Conservation (phyloP, 2,113 vertebrate species). For the Onychostoma macrolepis region DNA sequence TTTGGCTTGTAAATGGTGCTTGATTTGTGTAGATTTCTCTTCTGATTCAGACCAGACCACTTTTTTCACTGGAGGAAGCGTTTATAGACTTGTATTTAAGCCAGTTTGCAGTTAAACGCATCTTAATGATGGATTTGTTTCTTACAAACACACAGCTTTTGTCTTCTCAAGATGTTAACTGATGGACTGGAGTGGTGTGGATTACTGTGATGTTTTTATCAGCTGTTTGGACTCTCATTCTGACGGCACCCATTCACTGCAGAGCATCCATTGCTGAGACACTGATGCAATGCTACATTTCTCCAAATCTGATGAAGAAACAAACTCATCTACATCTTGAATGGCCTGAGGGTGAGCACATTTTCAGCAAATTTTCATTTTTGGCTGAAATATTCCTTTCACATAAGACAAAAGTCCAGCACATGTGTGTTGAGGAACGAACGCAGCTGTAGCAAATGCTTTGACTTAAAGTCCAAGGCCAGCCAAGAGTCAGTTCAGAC, state of each 20-base stretch:
- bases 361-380: background rate
- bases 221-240: background rate
- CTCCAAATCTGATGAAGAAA: background rate
- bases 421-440: constrained; percentile 57
- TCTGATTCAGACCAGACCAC: too few relatives aligned
- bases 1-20: too few relatives aligned
- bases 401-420: constrained; percentile 64
- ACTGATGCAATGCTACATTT: background rate
- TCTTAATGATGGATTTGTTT: too few relatives aligned
- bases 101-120: too few relatives aligned
- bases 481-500: constrained; percentile 40
- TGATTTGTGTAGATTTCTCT: too few relatives aligned
- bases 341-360: background rate
- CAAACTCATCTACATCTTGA: background rate
- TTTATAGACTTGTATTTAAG: too few relatives aligned
- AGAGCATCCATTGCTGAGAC: too few relatives aligned
- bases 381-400: constrained; percentile 51
- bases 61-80: too few relatives aligned
- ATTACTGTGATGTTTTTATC: too few relatives aligned
- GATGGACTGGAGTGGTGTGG: too few relatives aligned
- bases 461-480: constrained; percentile 70
- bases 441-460: constrained; percentile 68
- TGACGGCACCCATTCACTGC: background rate
- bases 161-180: too few relatives aligned
- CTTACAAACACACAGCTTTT: too few relatives aligned